These are phyloP conservation scores for Chondrosia reniformis DNA, from an alignment of 37 sponge, comb jelly and placozoan genomes.

Conservation along the genomic window DNA sequence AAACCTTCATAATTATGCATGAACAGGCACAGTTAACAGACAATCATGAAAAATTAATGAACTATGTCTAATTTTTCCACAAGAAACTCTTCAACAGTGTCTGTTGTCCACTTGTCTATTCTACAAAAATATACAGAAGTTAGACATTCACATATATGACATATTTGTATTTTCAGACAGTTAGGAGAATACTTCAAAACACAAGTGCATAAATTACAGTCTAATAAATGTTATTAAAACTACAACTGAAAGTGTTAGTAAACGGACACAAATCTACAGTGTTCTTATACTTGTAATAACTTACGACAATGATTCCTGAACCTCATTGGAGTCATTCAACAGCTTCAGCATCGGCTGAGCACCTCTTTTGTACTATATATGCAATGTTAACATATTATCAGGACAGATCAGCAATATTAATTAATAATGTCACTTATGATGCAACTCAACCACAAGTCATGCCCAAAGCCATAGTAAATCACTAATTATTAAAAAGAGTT, in stretches of 20 bases:
- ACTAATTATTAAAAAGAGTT: too few relatives aligned
- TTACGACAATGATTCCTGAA: conserved; percentile 78
- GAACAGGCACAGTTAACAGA: neutral
- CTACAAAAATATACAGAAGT: conserved; percentile 28
- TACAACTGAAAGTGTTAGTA: neutral
- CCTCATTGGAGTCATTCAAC: conserved; percentile 67
- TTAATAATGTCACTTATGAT: neutral
- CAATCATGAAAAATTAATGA: neutral
- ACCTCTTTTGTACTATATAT: conserved; percentile 67
- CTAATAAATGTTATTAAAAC: too few relatives aligned
- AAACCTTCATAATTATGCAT: conserved; percentile 32
- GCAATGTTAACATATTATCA: neutral
- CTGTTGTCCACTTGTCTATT: conserved; percentile 88
- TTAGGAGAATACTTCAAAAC: too few relatives aligned
- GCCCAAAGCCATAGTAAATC: too few relatives aligned
- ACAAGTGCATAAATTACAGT: too few relatives aligned
- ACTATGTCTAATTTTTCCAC: conserved; percentile 43
- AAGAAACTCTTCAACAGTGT: conserved; percentile 84
- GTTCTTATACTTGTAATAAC: neutral
- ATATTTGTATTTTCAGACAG: neutral
- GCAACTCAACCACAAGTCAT: too few relatives aligned
- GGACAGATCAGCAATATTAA: neutral
- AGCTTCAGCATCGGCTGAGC: conserved; percentile 71
- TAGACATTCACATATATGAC: neutral
- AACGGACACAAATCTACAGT: neutral